phyloP scores from a whole-genome alignment of 2,113 vertebrate genomes.

The Chionis minor region DNA sequence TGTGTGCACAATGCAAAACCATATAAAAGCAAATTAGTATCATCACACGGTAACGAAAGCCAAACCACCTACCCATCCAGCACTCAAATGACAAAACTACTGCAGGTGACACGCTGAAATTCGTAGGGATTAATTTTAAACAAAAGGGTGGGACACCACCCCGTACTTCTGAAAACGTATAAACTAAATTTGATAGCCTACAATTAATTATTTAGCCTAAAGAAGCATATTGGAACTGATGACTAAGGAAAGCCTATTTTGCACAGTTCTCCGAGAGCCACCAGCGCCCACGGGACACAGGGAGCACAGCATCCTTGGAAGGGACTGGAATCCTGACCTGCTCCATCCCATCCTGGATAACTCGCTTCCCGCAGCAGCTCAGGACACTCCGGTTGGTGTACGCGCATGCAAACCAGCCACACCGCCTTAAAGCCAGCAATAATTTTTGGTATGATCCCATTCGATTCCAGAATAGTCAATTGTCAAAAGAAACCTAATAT shows the following conservation, averaged over 20 bases:
- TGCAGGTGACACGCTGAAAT: accelerated
- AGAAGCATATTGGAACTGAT: not conserved
- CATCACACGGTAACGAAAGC: not conserved
- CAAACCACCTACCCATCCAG: not conserved
- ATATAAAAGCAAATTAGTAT: not conserved
- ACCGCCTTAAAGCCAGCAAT: too few species aligned
- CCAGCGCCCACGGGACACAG: too few species aligned
- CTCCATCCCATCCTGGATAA: too few species aligned
- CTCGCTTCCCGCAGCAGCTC: too few species aligned
- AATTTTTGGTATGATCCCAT: too few species aligned
- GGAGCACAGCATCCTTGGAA: too few species aligned
- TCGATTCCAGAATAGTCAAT: not conserved
- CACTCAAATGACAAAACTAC: not conserved
- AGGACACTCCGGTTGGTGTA: too few species aligned
- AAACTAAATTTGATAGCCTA: not conserved
- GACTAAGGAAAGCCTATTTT: not conserved
- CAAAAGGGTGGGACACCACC: not conserved
- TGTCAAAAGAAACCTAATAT: not conserved
- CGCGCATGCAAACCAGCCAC: too few species aligned
- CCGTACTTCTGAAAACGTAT: not conserved
- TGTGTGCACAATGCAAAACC: not conserved
- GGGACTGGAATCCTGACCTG: too few species aligned
- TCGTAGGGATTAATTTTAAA: not conserved
- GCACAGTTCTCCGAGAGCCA: not conserved
- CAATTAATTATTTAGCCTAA: not conserved